Conservation (phyloP, 2,113 vertebrate genomes). For the Ptilonorhynchus violaceus region DNA sequence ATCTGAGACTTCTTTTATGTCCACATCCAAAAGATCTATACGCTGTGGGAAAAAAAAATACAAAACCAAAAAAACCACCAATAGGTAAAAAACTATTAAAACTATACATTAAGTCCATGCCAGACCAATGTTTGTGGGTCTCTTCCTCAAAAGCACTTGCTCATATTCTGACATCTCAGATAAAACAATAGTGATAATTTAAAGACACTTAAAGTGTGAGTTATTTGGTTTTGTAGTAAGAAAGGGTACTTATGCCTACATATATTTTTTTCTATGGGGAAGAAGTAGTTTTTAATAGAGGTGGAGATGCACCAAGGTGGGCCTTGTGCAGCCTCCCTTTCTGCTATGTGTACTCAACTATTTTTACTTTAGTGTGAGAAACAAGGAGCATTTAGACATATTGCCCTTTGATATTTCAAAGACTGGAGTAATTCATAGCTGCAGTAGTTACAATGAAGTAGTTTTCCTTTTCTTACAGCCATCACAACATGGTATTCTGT, state of each 20-base stretch:
- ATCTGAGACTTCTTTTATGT: conserved; percentile 55
- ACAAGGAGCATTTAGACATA: not conserved
- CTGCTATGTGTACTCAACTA: not conserved
- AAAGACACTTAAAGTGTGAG: not conserved
- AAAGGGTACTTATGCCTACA: not conserved
- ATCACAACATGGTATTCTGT: not conserved
- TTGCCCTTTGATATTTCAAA: not conserved
- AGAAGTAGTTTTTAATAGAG: not conserved
- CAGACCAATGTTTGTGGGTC: not conserved
- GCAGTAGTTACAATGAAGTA: not conserved
- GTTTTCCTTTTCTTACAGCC: not conserved
- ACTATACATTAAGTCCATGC: not conserved
- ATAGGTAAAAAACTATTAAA: not conserved
- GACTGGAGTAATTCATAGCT: not conserved
- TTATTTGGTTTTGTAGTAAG: not conserved
- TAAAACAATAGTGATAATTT: not conserved
- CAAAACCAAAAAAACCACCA: not conserved
- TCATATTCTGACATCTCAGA: not conserved
- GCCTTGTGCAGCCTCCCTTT: not conserved
- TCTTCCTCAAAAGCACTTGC: not conserved
- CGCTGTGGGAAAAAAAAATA: not conserved
- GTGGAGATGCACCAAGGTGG: not conserved
- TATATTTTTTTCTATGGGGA: not conserved
- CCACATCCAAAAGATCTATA: conserved; percentile 35
- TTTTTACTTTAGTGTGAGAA: not conserved